Evolutionary conservation across 2,888 invertebrate genomes (phyloP), one percentile per base, ranked within the genome.

Genomic region (Andrena praecox): DNA sequence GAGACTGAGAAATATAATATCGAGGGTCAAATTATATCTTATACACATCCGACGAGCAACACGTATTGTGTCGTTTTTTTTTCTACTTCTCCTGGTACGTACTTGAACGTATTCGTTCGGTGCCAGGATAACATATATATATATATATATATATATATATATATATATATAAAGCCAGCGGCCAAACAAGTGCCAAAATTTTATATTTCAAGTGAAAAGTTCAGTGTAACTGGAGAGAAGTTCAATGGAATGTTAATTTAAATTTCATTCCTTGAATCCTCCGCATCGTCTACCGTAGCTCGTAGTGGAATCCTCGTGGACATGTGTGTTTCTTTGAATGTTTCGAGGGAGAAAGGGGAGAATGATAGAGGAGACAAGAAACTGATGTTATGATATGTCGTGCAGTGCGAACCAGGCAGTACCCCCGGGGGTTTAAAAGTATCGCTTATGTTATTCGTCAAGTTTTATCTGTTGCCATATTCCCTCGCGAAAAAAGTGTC

Each of bases 171-270:
- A 42, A 33, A 48, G 69, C 73, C 64, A 64, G 66, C 29, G 50
- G 73, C 16, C 42, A 59, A 74, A 59, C 42, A 66, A 73, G 81
- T 81, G 81, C 81, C 81, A 81, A 81, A 81, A 80, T 70, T 68
- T 66, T 63, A 48, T 54, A 66, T 52, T 54, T 16, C 31, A 16
- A 52, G 7, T 31, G 24, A 69, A 54, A 60, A 31, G 12, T 6
- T 10, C 2, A 54, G 16, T 67, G 33, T 33, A 33, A 62, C 6
- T 16, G 60, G n/a, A 12, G 42, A 59, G 24, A 70, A n/a, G 48
- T 42, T 27, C 24, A 8, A 33, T 54, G 48, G 29, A 16, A 79
- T 59, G 20, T 64, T 50, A n/a, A 52, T 69, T 69, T 8, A 54
- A 27, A 50, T 68, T 56, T 56, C 56, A 35, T 77, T 54, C 70